These are phyloP conservation scores for Argyresthia albistria DNA, from an alignment of 2,888 invertebrate genomes.

Conservation along the genomic window DNA sequence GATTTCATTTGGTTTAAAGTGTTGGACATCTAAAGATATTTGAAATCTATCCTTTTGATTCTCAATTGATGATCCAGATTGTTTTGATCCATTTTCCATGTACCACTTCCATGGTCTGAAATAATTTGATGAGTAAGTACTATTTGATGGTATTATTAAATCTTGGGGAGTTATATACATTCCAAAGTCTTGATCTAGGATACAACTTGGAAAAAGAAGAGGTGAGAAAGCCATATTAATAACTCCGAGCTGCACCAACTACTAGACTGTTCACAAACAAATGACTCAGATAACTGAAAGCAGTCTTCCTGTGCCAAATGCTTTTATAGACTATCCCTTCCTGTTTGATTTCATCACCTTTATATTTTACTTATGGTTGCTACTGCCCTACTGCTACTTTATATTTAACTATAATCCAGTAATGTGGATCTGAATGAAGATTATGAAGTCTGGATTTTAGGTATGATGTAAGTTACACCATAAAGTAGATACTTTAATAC, in stretches of 20 bases:
- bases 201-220: slow-evolving; percentile 18
- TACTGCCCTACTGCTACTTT: too few species aligned
- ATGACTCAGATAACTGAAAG: slow-evolving; percentile 17
- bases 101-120: slow-evolving; percentile 29
- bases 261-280: slow-evolving; percentile 2
- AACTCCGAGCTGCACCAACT: neutral
- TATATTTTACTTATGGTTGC: slow-evolving; percentile 12
- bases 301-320: slow-evolving; percentile 18
- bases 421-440: too few species aligned
- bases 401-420: too few species aligned
- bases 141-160: slow-evolving; percentile 23
- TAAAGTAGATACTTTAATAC: too few species aligned
- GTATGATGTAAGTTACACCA: too few species aligned
- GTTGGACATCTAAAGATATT: slow-evolving; percentile 77
- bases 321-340: slow-evolving; percentile 28
- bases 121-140: slow-evolving; percentile 19
- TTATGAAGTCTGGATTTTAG: too few species aligned
- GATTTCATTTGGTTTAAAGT: slow-evolving; percentile 78
- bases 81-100: slow-evolving; percentile 20
- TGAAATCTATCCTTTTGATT: slow-evolving; percentile 45
- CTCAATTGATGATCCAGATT: slow-evolving; percentile 28
- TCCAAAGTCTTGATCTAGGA: slow-evolving; percentile 24
- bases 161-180: slow-evolving; percentile 26
- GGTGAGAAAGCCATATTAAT: slow-evolving; percentile 7
- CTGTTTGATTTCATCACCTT: slow-evolving; percentile 10